Evolutionary conservation across 2,888 invertebrate species (phyloP).

Genomic region (Agriopis marginaria): DNA sequence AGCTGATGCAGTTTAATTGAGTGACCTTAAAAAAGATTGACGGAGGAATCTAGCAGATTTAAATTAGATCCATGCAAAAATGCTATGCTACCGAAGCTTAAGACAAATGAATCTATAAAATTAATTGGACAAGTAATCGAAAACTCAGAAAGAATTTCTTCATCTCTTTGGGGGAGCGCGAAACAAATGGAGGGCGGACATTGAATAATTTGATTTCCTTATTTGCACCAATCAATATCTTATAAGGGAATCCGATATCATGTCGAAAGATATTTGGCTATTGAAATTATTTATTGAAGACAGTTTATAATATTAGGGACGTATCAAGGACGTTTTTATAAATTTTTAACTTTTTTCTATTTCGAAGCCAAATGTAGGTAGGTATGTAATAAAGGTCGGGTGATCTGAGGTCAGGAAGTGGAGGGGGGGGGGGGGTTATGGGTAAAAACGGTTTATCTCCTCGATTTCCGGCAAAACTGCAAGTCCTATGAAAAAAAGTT

Average conservation of each 20-base stretch:
- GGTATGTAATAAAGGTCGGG: too few relatives aligned
- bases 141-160: constrained; percentile 86
- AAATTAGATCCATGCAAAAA: constrained; percentile 34
- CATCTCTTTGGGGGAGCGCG: constrained; percentile 83
- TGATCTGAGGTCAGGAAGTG: too few relatives aligned
- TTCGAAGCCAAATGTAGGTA: neutral
- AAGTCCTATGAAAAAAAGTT: too few relatives aligned
- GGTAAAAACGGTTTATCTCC: too few relatives aligned
- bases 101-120: constrained; percentile 86
- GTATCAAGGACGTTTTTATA: neutral
- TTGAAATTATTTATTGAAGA: constrained; percentile 49
- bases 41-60: constrained; percentile 18
- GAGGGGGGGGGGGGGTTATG: too few relatives aligned
- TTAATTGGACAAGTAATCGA: constrained; percentile 87
- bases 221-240: constrained; percentile 85
- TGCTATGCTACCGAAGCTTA: constrained; percentile 59
- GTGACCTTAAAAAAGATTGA: neutral
- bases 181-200: constrained; percentile 86
- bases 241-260: constrained; percentile 77
- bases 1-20: neutral
- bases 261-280: constrained; percentile 58
- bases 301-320: constrained; percentile 17
- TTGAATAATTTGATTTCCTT: constrained; percentile 87
- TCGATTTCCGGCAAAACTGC: too few relatives aligned
- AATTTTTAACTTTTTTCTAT: neutral